These are phyloP conservation scores for Harpagus bidentatus DNA, from an alignment of 2,113 vertebrate genomes.

Conservation along the genomic window DNA sequence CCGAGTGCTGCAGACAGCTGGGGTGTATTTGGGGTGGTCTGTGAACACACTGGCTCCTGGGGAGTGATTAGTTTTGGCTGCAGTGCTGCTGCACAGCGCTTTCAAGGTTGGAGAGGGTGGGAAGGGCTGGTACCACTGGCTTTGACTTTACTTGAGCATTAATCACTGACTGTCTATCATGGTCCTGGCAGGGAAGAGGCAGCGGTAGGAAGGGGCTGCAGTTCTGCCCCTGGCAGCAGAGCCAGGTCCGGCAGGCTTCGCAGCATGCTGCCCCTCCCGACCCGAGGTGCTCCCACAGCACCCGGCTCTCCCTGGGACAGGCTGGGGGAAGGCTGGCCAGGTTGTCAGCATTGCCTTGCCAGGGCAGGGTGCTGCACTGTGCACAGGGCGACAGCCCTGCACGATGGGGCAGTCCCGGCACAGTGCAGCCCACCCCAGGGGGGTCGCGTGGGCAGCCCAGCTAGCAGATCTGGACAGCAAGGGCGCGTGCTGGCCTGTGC, in stretches of 20 bases:
- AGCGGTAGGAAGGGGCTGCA: neutral
- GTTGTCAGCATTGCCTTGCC: too few species aligned
- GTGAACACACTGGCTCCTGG: accelerated
- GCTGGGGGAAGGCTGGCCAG: neutral
- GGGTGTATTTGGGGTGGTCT: neutral
- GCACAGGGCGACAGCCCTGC: neutral
- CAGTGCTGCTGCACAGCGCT: neutral
- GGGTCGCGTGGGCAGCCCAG: accelerated
- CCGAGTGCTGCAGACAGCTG: neutral
- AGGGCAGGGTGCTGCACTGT: neutral
- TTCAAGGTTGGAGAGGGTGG: neutral
- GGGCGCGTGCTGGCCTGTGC: accelerated
- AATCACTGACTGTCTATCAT: neutral
- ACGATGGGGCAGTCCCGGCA: too few species aligned
- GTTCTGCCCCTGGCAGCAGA: neutral
- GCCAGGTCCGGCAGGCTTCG: neutral
- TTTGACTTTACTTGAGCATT: neutral
- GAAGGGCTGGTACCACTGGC: neutral
- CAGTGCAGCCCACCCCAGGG: neutral
- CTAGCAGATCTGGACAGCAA: neutral
- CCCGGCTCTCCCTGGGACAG: neutral
- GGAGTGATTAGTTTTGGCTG: neutral
- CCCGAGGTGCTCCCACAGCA: accelerated
- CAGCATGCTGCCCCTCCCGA: neutral
- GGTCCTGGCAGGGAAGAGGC: neutral